These are phyloP conservation scores for Onthophagus sagittarius DNA, from an alignment of 2,888 invertebrate species.

Conservation along the genomic window DNA sequence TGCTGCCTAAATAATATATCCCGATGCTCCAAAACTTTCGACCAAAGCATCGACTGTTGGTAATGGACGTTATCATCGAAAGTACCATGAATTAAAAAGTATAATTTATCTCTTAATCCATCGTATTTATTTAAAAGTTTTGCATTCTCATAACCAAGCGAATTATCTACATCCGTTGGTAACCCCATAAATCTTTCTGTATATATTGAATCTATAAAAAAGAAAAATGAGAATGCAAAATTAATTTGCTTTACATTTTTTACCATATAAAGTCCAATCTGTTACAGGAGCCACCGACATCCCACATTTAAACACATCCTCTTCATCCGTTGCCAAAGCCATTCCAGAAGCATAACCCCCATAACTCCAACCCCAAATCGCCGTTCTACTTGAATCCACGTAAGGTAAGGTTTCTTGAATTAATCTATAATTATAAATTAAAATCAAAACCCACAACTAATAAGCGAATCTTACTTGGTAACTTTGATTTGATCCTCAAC, in stretches of 20 bases:
- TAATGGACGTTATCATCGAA: conserved; percentile 96
- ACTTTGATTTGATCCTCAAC: conserved; percentile 87
- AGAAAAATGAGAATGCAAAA: conserved; percentile 5
- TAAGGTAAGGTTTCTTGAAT: conserved; percentile 64
- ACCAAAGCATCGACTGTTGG: conserved; percentile 91
- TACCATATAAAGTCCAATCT: conserved; percentile 95
- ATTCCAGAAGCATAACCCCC: conserved; percentile 92
- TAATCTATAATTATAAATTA: conserved; percentile 49
- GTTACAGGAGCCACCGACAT: conserved; percentile 95
- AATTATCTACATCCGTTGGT: conserved; percentile 67
- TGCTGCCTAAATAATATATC: conserved; percentile 90
- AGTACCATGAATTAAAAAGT: conserved; percentile 91
- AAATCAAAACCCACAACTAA: conserved; percentile 11
- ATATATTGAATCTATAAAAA: conserved; percentile 83
- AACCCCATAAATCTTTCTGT: conserved; percentile 96
- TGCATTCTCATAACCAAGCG: conserved; percentile 67
- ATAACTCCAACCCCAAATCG: conserved; percentile 99
- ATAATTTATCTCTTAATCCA: conserved; percentile 65
- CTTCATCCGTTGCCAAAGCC: conserved; percentile 73
- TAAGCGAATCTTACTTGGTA: conserved; percentile 56
- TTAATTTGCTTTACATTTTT: conserved; percentile 24
- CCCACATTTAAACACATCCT: conserved; percentile 83
- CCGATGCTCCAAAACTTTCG: conserved; percentile 76
- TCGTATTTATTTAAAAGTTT: conserved; percentile 69
- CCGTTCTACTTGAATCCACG: conserved; percentile 76